Conservation (phyloP, 2,888 invertebrate genomes). For the Euzophera pinguis region DNA sequence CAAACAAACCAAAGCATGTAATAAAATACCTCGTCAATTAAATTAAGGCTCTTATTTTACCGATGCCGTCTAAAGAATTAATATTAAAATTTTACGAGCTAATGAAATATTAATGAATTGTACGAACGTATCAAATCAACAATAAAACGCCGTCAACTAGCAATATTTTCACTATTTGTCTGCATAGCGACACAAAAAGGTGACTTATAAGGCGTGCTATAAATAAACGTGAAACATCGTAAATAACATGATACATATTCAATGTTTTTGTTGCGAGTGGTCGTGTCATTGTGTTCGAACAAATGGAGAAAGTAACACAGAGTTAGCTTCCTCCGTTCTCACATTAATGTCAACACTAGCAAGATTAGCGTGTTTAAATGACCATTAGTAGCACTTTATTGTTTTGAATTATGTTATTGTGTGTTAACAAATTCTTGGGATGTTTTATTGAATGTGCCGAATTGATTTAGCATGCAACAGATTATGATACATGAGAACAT, state of each 20-base stretch:
- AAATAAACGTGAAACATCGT: constrained; percentile 11
- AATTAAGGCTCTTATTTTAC: too few relatives aligned
- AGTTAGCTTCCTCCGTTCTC: constrained; percentile 49
- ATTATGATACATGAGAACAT: too few relatives aligned
- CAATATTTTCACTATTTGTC: constrained; percentile 6
- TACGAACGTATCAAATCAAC: neutral
- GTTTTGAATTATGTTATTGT: constrained; percentile 10
- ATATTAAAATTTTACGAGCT: too few relatives aligned
- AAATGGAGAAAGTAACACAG: constrained; percentile 69
- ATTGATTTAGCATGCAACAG: neutral
- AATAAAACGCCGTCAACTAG: neutral
- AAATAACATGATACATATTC: constrained; percentile 12
- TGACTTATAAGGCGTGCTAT: constrained; percentile 9
- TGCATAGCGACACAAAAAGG: constrained; percentile 3
- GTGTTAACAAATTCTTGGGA: constrained; percentile 1
- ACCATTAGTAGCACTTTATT: constrained; percentile 11
- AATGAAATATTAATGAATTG: too few relatives aligned
- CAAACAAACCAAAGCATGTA: too few relatives aligned
- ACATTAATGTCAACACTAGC: constrained; percentile 9
- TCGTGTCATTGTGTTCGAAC: constrained; percentile 49
- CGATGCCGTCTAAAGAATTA: too few relatives aligned
- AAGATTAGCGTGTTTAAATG: constrained; percentile 11
- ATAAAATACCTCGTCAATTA: too few relatives aligned
- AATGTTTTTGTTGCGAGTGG: constrained; percentile 20
- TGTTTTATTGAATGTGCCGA: neutral